These are phyloP conservation scores for Uloborus plumipes DNA, from an alignment of 2,888 invertebrate species.

Conservation along the genomic window DNA sequence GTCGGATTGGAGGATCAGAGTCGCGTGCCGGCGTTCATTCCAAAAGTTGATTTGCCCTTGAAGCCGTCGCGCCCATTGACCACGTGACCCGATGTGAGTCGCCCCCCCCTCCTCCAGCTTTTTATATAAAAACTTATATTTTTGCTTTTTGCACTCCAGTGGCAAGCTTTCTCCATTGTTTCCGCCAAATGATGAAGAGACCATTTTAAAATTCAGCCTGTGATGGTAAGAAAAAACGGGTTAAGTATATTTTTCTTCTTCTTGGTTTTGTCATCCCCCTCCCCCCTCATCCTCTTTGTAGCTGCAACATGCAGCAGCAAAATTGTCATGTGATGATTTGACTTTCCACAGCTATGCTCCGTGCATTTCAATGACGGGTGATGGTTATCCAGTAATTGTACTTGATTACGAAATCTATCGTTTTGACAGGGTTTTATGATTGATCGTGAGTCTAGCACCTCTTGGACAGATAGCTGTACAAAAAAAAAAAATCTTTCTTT, in stretches of 20 bases:
- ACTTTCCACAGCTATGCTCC: too few species aligned
- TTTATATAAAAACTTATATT: background rate
- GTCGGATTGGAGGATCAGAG: constrained; percentile 41
- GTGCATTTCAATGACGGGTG: too few species aligned
- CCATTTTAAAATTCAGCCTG: background rate
- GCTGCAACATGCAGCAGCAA: too few species aligned
- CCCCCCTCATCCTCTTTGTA: background rate
- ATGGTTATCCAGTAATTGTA: too few species aligned
- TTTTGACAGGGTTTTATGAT: too few species aligned
- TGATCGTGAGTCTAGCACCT: too few species aligned
- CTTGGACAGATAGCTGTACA: too few species aligned
- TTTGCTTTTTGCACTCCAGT: background rate
- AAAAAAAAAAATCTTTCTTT: too few species aligned
- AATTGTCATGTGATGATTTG: too few species aligned
- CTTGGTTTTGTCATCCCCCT: background rate
- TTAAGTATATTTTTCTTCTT: background rate
- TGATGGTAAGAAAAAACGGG: background rate
- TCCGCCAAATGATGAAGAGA: background rate
- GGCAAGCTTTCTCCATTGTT: background rate
- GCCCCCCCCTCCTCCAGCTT: background rate
- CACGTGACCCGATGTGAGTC: constrained; percentile 27
- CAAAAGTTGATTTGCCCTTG: constrained; percentile 49
- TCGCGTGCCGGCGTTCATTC: constrained; percentile 47
- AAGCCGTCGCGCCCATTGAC: constrained; percentile 41
- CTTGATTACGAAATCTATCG: too few species aligned